Conservation (phyloP, 2,888 invertebrate species). For the Branchipolynoe longqiensis region DNA sequence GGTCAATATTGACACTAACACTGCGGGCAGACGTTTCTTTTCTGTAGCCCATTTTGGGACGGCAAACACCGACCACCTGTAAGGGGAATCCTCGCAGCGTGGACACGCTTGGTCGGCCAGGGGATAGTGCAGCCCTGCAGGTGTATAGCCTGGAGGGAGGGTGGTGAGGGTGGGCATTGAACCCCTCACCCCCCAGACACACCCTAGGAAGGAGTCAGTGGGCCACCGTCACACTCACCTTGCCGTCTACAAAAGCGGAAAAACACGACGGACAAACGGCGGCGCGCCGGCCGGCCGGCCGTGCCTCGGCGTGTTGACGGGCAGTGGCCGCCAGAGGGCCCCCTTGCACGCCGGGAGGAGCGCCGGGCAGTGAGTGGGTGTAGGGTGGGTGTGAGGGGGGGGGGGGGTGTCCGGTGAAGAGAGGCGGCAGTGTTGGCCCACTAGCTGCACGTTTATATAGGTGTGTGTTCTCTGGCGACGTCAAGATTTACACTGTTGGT, state of each 20-base stretch:
- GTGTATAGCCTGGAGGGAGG: not conserved
- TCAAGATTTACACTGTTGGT: no score
- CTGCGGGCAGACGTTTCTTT: conserved; percentile 42
- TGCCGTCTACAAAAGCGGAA: no score
- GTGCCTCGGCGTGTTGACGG: not conserved
- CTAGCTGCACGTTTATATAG: conserved; percentile 16
- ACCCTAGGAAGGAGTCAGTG: not conserved
- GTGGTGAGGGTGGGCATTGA: not conserved
- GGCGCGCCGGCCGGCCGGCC: not conserved
- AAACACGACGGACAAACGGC: conserved; percentile 27
- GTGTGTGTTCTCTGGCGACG: conserved; percentile 38
- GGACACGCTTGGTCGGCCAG: not conserved
- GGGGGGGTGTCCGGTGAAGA: conserved; percentile 13
- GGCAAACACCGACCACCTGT: conserved; percentile 8
- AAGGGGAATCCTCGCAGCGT: conserved; percentile 9
- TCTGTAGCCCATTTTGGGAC: conserved; percentile 40
- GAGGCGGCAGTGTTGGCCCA: conserved; percentile 8
- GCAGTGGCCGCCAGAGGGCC: not conserved
- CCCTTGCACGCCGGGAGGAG: not conserved
- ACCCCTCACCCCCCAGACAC: not conserved
- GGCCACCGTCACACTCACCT: not conserved
- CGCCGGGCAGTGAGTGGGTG: not conserved
- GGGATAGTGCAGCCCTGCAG: not conserved
- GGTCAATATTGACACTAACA: conserved; percentile 56
- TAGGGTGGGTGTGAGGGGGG: not conserved